Conservation (phyloP, 2,888 invertebrate species). For the Drosophila acutilabella region DNA sequence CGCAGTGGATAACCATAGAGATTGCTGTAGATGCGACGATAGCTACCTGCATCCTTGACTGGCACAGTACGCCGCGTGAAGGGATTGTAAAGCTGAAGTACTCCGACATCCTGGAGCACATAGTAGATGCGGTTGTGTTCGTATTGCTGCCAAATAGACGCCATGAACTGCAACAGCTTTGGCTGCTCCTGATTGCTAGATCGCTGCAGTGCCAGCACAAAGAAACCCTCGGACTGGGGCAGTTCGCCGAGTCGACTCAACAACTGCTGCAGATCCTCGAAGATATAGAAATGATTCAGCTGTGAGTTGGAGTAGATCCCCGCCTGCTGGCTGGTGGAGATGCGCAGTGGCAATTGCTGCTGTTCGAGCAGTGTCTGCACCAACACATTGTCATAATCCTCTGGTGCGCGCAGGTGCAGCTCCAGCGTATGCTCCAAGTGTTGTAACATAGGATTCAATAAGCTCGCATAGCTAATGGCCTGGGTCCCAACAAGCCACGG, state of each 20-base stretch:
- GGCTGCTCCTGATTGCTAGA: constrained; percentile 6
- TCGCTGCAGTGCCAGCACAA: constrained; percentile 48
- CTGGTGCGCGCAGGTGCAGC: constrained; percentile 52
- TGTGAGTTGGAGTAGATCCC: not conserved
- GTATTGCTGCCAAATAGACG: constrained; percentile 63
- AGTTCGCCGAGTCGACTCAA: not conserved
- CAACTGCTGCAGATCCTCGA: constrained; percentile 25
- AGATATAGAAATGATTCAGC: constrained; percentile 54
- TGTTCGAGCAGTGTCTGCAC: constrained; percentile 66
- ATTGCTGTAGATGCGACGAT: constrained; percentile 58
- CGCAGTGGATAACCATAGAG: constrained; percentile 81
- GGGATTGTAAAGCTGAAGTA: constrained; percentile 76
- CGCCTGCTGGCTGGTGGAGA: constrained; percentile 21
- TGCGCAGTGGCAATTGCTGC: constrained; percentile 37
- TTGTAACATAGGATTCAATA: constrained; percentile 46
- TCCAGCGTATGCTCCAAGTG: constrained; percentile 59
- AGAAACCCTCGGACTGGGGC: constrained; percentile 42
- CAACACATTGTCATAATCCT: constrained; percentile 49
- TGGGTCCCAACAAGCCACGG: constrained; percentile 15
- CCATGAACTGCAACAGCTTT: constrained; percentile 50
- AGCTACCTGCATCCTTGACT: constrained; percentile 38
- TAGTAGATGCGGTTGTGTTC: constrained; percentile 76
- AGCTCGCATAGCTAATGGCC: constrained; percentile 17
- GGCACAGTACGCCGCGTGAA: constrained; percentile 45
- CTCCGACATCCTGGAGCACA: constrained; percentile 35